phyloP scores from a whole-genome alignment of 1,140 invertebrate genomes.

The Bombus breviceps region DNA sequence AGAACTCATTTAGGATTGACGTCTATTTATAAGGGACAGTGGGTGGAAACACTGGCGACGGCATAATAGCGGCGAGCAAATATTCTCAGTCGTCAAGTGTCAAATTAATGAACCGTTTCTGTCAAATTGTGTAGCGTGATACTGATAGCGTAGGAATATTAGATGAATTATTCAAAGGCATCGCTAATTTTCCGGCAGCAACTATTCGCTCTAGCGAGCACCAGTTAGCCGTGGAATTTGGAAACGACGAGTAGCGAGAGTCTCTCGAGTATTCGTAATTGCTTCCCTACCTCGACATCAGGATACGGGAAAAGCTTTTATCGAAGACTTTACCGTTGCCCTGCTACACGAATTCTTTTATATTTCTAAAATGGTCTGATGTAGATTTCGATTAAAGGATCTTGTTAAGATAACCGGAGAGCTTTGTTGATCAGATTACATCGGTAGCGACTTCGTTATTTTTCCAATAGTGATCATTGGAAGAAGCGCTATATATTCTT shows the following conservation, averaged over 20 bases:
- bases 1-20: neutral
- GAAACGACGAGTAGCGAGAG: neutral
- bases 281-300: neutral
- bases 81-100: constrained; percentile 75
- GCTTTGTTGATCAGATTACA: neutral
- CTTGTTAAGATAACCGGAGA: constrained; percentile 12
- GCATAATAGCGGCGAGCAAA: constrained; percentile 56
- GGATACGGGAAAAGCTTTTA: neutral
- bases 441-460: neutral
- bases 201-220: constrained; percentile 58
- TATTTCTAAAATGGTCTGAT: neutral
- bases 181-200: constrained; percentile 68
- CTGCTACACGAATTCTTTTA: constrained; percentile 29
- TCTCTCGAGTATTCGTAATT: constrained; percentile 57
- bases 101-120: constrained; percentile 77
- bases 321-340: neutral
- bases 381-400: neutral
- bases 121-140: constrained; percentile 77
- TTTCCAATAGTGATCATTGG: neutral
- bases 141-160: constrained; percentile 73
- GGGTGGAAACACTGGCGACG: neutral
- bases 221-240: constrained; percentile 26
- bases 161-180: constrained; percentile 77
- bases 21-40: neutral
- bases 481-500: neutral